Evolutionary conservation across 2,113 vertebrate genomes (phyloP), one percentile per base, ranked within the genome.

Genomic region (Sylvietta virens): DNA sequence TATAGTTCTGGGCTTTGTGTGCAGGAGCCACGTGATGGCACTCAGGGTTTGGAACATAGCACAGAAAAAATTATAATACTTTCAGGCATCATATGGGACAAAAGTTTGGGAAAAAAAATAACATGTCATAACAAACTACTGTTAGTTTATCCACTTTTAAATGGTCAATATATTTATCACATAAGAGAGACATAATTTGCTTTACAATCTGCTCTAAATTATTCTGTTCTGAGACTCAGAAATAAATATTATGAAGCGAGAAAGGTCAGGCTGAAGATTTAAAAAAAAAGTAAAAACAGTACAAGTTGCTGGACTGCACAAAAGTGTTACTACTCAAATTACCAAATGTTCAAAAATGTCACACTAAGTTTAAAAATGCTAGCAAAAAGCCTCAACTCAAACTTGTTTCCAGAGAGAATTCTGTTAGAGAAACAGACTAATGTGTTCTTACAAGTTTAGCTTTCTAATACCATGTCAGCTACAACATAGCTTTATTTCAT

Each of bases 231-330:
- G 72, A 86, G 88, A 88, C 35, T 67, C n/a, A 71, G 71, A 86
- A 96, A 91, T 88, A 96, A 97, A 95, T 92, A 95, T 86, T 96
- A 94, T 80, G 72, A 92, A 94, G 79, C 27, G 5, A 95, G 51
- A 96, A 96, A 96, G 90, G 90, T 94, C 92, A 96, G 79, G n/a
- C 20, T 92, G 82, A 87, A 96, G 82, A 92, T 90, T 31, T 90
- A 7, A 16, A 77, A 86, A 92, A 91, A 85, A 92, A 37, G 60
- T 66, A 86, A 13, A 64, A 83, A 74, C 28, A 69, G 50, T 80
- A 70, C 67, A 96, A 88, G 56, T 64, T 88, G 40, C 61, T 88
- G 89, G 76, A 66, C 67, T 61, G 65, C 67, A 71, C 60, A 64
- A 10, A 67, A 94, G 44, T 48, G 33, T 81, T 88, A 86, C 44